Percentiles rank a stretch among this genome's conserved stretches.
Conservation (phyloP, 2,888 invertebrate species). For the Cephus rjabovi region DNA sequence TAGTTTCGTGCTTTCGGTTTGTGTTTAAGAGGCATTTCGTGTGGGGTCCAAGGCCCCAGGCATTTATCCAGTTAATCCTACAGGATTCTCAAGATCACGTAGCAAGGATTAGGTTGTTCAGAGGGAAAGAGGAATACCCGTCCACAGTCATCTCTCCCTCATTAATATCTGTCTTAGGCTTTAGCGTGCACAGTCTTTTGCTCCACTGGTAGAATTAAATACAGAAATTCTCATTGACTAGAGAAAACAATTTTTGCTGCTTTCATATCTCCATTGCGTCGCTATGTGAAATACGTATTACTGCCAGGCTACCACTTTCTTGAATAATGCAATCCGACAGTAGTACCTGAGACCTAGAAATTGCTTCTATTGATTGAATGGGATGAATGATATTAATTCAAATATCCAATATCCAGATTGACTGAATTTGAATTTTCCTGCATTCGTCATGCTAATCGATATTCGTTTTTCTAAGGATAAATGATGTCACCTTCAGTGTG, state of each 20-base stretch:
- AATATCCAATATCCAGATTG: background rate
- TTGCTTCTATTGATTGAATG: background rate
- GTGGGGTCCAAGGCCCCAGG: conserved; percentile 32
- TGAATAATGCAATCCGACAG: background rate
- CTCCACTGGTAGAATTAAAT: background rate
- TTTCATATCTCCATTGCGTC: background rate
- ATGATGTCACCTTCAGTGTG: background rate
- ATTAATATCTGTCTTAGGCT: conserved; percentile 19
- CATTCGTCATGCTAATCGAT: background rate
- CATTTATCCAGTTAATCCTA: conserved; percentile 41
- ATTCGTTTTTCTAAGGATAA: background rate
- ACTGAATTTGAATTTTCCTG: background rate
- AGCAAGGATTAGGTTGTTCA: conserved; percentile 37
- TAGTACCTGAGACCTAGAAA: background rate
- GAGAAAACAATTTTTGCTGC: background rate
- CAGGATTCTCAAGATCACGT: conserved; percentile 44
- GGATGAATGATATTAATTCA: background rate
- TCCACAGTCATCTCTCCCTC: conserved; percentile 19
- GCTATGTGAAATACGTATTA: conserved; percentile 1
- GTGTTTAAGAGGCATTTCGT: conserved; percentile 34
- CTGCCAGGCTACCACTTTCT: background rate
- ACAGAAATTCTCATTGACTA: background rate
- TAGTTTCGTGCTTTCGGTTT: conserved; percentile 4
- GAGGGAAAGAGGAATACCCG: conserved; percentile 17
- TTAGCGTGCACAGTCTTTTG: background rate